phyloP scores from a whole-genome alignment of 1,140 invertebrate genomes.

The Mizuhopecten yessoensis region DNA sequence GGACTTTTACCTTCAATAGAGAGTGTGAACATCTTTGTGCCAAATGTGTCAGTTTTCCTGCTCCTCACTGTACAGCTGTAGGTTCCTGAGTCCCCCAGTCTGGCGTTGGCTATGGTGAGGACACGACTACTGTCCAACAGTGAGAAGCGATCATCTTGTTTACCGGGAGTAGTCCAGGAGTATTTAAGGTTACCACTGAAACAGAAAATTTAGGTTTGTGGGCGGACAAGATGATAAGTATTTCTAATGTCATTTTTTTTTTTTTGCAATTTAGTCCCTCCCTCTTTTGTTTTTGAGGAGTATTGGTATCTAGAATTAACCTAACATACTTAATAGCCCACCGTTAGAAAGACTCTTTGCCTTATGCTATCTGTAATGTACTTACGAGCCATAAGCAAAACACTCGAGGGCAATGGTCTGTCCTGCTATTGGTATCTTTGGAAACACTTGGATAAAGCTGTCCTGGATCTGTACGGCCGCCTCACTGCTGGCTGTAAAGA shows the following conservation, averaged over 20 bases:
- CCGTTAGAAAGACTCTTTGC: no score
- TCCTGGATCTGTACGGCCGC: background rate
- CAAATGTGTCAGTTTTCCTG: conserved; percentile 60
- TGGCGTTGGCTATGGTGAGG: conserved; percentile 92
- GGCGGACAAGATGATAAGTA: no score
- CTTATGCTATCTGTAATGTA: background rate
- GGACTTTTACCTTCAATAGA: conserved; percentile 64
- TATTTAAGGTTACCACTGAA: conserved; percentile 58
- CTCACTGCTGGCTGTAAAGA: conserved; percentile 1
- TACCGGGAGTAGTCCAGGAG: conserved; percentile 79
- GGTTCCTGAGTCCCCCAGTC: conserved; percentile 96
- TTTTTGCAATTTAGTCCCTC: no score
- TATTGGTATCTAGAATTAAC: no score
- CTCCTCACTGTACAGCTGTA: conserved; percentile 94
- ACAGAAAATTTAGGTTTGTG: background rate
- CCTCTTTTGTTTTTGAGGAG: no score
- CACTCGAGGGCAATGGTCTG: background rate
- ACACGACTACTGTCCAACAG: conserved; percentile 93
- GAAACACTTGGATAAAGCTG: conserved; percentile 45
- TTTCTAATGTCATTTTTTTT: no score
- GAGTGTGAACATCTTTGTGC: conserved; percentile 62
- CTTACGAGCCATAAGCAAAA: conserved; percentile 41
- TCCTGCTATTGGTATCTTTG: conserved; percentile 35
- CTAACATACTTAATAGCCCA: no score
- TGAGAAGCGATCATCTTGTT: conserved; percentile 88